Base-by-base conservation (phyloP, 2,888 invertebrate species). In the Andrena haemorrhoa region DNA sequence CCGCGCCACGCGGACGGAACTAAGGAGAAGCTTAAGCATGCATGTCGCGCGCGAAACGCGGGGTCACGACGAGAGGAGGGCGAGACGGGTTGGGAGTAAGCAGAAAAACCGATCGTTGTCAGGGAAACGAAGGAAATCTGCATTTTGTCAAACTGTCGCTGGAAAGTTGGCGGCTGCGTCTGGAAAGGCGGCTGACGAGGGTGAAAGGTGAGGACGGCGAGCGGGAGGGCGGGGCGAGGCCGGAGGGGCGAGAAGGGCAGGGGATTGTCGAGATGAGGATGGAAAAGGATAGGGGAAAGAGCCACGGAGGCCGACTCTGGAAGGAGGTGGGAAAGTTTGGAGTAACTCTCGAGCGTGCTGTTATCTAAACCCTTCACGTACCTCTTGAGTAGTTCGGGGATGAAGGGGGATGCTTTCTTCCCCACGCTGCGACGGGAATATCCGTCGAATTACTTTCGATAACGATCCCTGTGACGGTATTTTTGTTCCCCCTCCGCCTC, bases 101-200 rank as follows among this genome's bases (percentile, higher is more conserved):
- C 73, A 79, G 84, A 86, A 86, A 78, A 86, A 87, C 83, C 85
- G 82, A 88, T 88, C 85, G 87, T 85, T 84, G 85, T 86, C 85
- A 78, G 82, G 83, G 84, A 89, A 89, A 89, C 87, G 87, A 84
- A 87, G 88, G 89, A 90, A 90, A 91, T 91, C 89, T 91, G 89
- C 91, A 90, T 91, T 91, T 90, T 90, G 90, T 90, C 91, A 90
- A 91, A 91, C 91, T 89, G 88, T 91, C 90, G 88, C 81, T 83
- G 71, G 82, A 84, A 89, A 89, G 89, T 88, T 88, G 76, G 73
- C 71, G 72, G 69, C 56, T 63, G 75, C 51, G 77, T 58, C 65
- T 66, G 69, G 64, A 41, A 69, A 73, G 75, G 74, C 74, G 74
- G 69, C 64, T 71, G 79, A 78, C 73, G 73, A 73, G 72, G 78